Evolutionary conservation across 1,140 invertebrate species (phyloP), one percentile per base, ranked within the genome.

Genomic region (Nasonia giraulti): DNA sequence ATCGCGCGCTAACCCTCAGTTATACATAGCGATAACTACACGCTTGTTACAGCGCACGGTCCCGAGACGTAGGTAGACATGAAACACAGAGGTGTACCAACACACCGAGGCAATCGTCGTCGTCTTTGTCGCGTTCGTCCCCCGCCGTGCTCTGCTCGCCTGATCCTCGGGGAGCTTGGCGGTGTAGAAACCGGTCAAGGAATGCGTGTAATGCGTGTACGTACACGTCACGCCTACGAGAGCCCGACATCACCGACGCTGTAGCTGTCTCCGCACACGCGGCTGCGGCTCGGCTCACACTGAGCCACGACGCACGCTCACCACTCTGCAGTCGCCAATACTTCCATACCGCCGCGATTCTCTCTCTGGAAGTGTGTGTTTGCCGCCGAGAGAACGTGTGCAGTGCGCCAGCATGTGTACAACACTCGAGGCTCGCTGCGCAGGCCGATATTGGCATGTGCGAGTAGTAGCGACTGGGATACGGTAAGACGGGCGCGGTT

Each of bases 191-290:
- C 88, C 87, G 88, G 86, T 90, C 89, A 89, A 91, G 89, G 90
- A 91, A 92, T 92, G 91, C 91, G 90, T 91, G 91, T 91, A 90
- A 91, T 90, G 91, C 91, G 91, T 92, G 89, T 92, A 92, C 90
- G 82, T 92, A 92, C 90, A 92, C 89, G 90, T 92, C 89, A 92
- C 91, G 90, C 87, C 88, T 87, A 91, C 90, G 87, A 86, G 89
- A 88, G 88, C 86, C 85, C 85, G 79, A 78, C 47, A 82, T 86
- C 81, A 80, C 87, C 47, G 86, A 86, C 83, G 87, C 83, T 87
- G 73, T 74, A 82, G 68, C 6, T 5, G 76, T 62, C 76, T 37
- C 8, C 47, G 50, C 76, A 33, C 37, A 78, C 27, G 44, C 20
- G 75, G 75, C 78, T 14, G 20, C 71, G 47, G 23, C 14, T 12